A percentile compares a stretch with the other conserved stretches of the same genome.
These are phyloP conservation scores for Scolopax bukidnonensis DNA, from an alignment of 2,797 vertebrate species.

Conservation along the genomic window DNA sequence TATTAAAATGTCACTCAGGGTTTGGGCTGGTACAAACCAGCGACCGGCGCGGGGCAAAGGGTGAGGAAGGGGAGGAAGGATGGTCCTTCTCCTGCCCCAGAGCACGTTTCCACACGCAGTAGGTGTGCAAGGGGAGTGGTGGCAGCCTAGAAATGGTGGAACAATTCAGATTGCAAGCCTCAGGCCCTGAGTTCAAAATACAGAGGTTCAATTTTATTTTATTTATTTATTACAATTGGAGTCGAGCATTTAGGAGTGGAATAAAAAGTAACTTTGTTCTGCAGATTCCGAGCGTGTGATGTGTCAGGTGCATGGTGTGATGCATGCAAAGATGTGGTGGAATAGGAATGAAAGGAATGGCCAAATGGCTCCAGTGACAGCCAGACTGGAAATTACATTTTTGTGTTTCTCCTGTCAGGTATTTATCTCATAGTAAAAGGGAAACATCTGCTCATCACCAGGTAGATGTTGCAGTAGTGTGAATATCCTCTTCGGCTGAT, in stretches of 20 bases:
- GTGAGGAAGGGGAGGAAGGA: neutral
- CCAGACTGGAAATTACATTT: accelerated
- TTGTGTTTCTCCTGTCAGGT: neutral
- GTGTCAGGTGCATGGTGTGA: neutral
- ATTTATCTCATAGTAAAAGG: neutral
- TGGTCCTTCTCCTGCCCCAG: neutral
- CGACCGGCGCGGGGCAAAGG: neutral
- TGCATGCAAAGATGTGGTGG: accelerated
- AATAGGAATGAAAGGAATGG: neutral
- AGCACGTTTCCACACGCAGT: accelerated
- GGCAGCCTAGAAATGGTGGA: accelerated
- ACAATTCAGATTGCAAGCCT: accelerated
- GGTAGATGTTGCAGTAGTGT: accelerated
- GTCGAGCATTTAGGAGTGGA: neutral
- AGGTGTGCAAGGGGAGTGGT: neutral
- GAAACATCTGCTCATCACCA: neutral
- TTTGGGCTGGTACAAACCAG: neutral
- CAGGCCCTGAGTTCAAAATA: neutral
- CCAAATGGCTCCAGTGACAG: neutral
- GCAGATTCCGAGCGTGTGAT: accelerated
- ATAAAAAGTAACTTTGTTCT: neutral
- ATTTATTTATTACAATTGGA: neutral
- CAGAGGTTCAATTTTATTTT: accelerated
- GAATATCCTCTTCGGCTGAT: neutral
- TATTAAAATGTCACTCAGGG: constrained; percentile 65